Base-by-base conservation (phyloP, 2,797 vertebrate species). In the Myotis vivesi region DNA sequence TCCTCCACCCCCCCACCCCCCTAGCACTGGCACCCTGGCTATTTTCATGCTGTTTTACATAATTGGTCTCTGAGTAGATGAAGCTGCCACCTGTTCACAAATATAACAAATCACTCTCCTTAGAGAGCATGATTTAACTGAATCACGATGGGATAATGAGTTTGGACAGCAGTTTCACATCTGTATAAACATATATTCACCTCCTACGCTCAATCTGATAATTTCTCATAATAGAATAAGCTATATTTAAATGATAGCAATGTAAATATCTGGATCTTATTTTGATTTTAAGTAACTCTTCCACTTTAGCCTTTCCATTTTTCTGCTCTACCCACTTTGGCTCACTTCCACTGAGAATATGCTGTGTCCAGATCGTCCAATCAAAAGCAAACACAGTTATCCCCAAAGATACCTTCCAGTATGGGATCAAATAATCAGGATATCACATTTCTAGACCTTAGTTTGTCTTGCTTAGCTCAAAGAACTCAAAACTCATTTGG, bases 21-120 rank as follows among this genome's bases (percentile, higher is more conserved):
- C 64, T 53, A 81, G 28, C 51, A 17, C n/a, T 88, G 91, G 83
- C 94, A 91, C 71, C 72, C 86, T 84, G 75, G 90, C 13, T 92
- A n/a, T 94, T 91, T 89, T 94, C 79, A 72, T 66, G 92, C 91
- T 96, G 88, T 68, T 95, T 88, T 95, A 94, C 46, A 81, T 96
- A 95, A 97, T 96, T 94, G 95, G 79, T 87, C 83, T 96, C 94
- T 66, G 91, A 97, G 72, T 92, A 88, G 87, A 94, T 86, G 91
- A 94, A 96, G 88, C 90, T 81, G 57, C 92, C 94, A 97, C 94
- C 96, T 96, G 95, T 96, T 96, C 92, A 84, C 44, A 89, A 89
- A 87, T 57, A 71, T n/a, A 81, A 79, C 41, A 76, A 89, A 75
- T 80, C n/a, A n/a, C 36, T 77, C 49, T 66, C 72, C 62, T n/a